Base-by-base conservation (phyloP, 2,797 vertebrate genomes). In the Paguma larvata region DNA sequence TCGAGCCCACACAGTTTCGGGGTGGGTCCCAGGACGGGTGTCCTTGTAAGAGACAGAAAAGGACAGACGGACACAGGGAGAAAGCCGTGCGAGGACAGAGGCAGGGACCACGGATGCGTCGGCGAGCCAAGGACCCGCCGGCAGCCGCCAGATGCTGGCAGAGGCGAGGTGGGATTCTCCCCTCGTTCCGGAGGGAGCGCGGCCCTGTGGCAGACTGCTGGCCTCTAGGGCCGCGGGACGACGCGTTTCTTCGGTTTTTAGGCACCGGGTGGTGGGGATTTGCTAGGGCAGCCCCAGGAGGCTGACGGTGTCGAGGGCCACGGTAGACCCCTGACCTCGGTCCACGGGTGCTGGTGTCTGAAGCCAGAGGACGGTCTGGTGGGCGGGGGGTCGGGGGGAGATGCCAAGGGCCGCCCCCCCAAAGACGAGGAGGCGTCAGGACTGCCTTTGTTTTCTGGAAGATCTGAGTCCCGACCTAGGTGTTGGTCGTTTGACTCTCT, bases 281-380 rank as follows among this genome's bases (percentile, higher is more conserved):
- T 30, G 34, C 46, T 9, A 8, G 0, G 0, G 67, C 27, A 13
- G 25, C 75, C 85, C 14, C 7, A 5, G 48, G 86, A 44, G 19
- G 14, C 15, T 0, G 48, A 14, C 27, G 1, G 3, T 15, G 53
- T 59, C n/a, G 1, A 13, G 0, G 0, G 9, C 18, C 34, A 16
- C 27, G 3, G 0, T 4, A 13, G 9, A 4, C 46, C 23, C 63
- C 38, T 27, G 72, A 75, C 41, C 9, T 3, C 0, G 4, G 25
- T 5, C 85, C 8, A 0, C 4, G 2, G 44, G 70, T 8, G 85
- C 48, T 4, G 0, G 0, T 19, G 32, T 48, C 59, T 7, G 44
- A 70, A 19, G 62, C n/a, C 8, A 11, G 32, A 87, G 65, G 14
- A 30, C 3, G 38, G 59, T 38, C n/a, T 25, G 14, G 51, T 0